phyloP scores from a whole-genome alignment of 1,140 invertebrate species.

The Ladona fulva region DNA sequence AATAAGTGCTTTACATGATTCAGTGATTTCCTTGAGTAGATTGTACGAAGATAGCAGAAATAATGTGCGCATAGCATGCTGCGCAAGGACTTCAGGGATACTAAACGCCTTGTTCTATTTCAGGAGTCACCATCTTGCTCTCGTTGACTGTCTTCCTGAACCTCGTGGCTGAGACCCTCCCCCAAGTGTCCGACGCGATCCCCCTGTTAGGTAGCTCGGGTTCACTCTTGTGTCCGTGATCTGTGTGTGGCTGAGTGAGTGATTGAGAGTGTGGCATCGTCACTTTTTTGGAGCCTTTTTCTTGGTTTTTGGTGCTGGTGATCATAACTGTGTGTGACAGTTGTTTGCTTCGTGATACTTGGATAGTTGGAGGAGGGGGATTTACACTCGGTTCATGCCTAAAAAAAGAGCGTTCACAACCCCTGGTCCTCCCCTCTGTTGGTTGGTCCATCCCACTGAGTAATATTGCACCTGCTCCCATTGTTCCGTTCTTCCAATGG shows the following conservation, averaged over 20 bases:
- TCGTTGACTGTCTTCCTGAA: constrained; percentile 99
- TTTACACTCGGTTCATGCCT: background rate
- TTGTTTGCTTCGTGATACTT: constrained; percentile 34
- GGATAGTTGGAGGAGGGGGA: constrained; percentile 32
- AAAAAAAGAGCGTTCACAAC: background rate
- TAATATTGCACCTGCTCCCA: background rate
- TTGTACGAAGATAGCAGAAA: background rate
- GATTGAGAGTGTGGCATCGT: background rate
- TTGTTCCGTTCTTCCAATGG: background rate
- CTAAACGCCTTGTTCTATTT: constrained; percentile 41
- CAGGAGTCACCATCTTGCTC: constrained; percentile 99
- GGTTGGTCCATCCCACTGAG: background rate
- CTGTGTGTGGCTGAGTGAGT: background rate
- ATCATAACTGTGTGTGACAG: constrained; percentile 35
- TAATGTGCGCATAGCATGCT: background rate
- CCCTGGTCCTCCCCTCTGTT: background rate
- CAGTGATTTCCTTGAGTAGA: background rate
- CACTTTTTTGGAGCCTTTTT: background rate
- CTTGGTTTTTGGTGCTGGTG: background rate
- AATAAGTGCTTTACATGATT: background rate
- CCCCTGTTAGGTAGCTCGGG: constrained; percentile 73
- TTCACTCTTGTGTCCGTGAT: background rate
- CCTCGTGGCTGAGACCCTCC: constrained; percentile 90
- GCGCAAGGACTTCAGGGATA: background rate
- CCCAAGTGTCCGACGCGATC: constrained; percentile 89